A percentile compares a stretch with the other conserved stretches of the same genome.
Conservation (phyloP, 2,113 vertebrate species). For the Pithys albifrons region DNA sequence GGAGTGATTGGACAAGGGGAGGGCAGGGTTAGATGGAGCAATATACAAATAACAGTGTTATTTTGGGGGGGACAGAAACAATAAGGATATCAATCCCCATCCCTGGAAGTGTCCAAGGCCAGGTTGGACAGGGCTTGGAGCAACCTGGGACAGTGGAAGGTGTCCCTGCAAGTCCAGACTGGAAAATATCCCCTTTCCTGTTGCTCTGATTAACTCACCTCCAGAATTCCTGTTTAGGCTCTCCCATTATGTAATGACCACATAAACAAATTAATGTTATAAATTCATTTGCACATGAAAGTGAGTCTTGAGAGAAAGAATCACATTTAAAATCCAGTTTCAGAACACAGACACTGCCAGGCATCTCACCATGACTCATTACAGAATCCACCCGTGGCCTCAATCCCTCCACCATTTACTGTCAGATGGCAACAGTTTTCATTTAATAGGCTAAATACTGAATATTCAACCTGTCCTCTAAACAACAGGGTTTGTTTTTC, state of each 20-base stretch:
- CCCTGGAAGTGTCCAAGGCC: neutral
- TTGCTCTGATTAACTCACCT: neutral
- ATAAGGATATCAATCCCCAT: neutral
- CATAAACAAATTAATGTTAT: neutral
- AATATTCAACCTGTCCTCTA: neutral
- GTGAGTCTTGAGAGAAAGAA: neutral
- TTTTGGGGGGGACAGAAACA: too few species aligned
- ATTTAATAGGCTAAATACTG: neutral
- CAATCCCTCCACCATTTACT: neutral
- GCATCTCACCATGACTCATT: neutral
- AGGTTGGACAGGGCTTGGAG: neutral
- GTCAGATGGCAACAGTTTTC: constrained; percentile 38
- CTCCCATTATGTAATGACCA: neutral
- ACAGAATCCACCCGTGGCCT: constrained; percentile 14
- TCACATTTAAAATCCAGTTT: neutral
- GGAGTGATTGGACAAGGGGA: neutral
- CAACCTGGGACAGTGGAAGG: neutral
- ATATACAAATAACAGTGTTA: too few species aligned
- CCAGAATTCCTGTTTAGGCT: neutral
- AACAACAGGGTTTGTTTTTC: neutral
- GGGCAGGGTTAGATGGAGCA: neutral
- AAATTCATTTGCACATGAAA: neutral
- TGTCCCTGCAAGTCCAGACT: neutral
- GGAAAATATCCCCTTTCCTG: neutral
- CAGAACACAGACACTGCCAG: neutral